Percentiles rank a stretch among this genome's conserved stretches.
phyloP scores from a whole-genome alignment of 2,888 invertebrate genomes.

The Blera fallax region DNA sequence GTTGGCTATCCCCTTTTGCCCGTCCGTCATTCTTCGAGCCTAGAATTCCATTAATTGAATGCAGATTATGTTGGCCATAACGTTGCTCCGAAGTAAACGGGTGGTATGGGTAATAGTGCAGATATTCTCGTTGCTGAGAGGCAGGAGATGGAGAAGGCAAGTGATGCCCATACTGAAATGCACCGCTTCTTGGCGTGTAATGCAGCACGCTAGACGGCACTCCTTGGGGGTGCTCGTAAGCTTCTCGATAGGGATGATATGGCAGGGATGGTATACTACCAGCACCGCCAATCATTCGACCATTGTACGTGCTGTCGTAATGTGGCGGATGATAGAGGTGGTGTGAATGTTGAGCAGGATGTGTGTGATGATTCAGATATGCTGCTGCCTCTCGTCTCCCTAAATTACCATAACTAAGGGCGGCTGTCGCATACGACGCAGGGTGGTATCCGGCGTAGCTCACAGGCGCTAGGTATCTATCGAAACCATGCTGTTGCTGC shows the following conservation, averaged over 20 bases:
- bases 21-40: constrained; percentile 45
- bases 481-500: constrained; percentile 57
- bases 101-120: constrained; percentile 57
- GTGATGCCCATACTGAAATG: constrained; percentile 58
- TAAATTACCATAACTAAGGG: constrained; percentile 46
- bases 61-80: constrained; percentile 52
- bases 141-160: constrained; percentile 21
- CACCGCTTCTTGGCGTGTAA: constrained; percentile 75
- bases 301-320: constrained; percentile 72
- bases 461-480: constrained; percentile 49
- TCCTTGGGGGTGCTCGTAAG: constrained; percentile 75
- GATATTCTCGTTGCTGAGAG: constrained; percentile 54
- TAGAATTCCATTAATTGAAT: constrained; percentile 49
- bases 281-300: constrained; percentile 70
- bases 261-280: constrained; percentile 43
- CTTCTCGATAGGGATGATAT: constrained; percentile 64
- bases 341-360: constrained; percentile 50
- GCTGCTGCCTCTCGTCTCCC: constrained; percentile 47
- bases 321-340: constrained; percentile 60
- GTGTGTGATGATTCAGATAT: constrained; percentile 51
- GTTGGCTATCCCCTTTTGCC: constrained; percentile 27
- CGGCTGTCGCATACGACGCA: constrained; percentile 28
- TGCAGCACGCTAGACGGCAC: constrained; percentile 78
- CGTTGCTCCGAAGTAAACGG: constrained; percentile 39
- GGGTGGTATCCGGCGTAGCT: constrained; percentile 46